Conservation (phyloP, 2,888 invertebrate genomes). For the Mythimna lalbum region DNA sequence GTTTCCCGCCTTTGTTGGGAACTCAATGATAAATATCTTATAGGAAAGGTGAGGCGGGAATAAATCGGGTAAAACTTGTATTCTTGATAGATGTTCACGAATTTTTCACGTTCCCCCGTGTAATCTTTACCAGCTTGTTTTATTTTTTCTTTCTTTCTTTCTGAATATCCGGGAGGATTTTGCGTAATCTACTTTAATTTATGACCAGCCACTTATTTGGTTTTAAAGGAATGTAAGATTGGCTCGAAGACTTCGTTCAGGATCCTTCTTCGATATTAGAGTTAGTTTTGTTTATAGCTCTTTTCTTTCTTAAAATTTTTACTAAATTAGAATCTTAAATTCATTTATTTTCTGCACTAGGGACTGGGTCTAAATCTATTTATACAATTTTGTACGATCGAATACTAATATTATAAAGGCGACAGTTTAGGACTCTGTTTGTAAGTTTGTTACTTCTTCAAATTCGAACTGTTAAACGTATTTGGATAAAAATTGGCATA, state of each 20-base stretch:
- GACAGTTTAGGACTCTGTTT: too few relatives aligned
- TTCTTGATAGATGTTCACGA: conserved; percentile 67
- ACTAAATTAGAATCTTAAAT: not conserved
- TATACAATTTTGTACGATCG: too few relatives aligned
- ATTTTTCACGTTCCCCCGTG: conserved; percentile 58
- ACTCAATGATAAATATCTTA: conserved; percentile 63
- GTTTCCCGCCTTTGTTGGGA: conserved; percentile 55
- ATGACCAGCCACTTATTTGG: conserved; percentile 5
- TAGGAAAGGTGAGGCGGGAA: conserved; percentile 53
- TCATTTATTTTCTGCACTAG: not conserved
- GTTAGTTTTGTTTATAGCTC: not conserved
- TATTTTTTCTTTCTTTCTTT: conserved; percentile 17
- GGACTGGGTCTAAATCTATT: too few relatives aligned
- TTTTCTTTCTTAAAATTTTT: not conserved
- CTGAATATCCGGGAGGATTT: conserved; percentile 25
- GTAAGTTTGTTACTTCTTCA: too few relatives aligned
- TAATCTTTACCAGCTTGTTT: conserved; percentile 37
- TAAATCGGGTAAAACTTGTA: conserved; percentile 61
- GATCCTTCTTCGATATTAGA: not conserved
- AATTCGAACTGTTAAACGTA: too few relatives aligned
- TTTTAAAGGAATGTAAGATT: conserved; percentile 12
- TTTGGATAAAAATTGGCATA: too few relatives aligned
- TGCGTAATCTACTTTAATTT: conserved; percentile 32
- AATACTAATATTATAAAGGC: too few relatives aligned
- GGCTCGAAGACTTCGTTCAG: not conserved